These are phyloP conservation scores for Scartelaos histophorus DNA, from an alignment of 2,113 vertebrate species.

Conservation along the genomic window DNA sequence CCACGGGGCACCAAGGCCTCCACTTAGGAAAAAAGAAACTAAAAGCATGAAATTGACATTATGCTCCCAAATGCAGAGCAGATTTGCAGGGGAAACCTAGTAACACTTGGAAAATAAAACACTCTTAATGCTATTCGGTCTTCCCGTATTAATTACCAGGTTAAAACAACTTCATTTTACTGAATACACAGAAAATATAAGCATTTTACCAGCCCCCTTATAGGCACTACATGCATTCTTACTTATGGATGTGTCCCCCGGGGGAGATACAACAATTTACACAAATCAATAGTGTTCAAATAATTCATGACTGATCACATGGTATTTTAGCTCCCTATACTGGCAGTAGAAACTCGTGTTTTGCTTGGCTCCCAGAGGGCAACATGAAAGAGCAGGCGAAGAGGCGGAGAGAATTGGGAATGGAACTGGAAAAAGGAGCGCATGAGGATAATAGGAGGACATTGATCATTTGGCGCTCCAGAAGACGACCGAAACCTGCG, in stretches of 20 bases:
- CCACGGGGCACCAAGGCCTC: conserved; percentile 67
- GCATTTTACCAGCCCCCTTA: conserved; percentile 49
- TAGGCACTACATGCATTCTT: conserved; percentile 49
- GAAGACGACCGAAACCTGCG: conserved; percentile 59
- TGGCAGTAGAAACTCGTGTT: conserved; percentile 71
- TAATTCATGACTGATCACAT: conserved; percentile 80
- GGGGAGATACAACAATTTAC: conserved; percentile 75
- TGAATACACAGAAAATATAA: conserved; percentile 12
- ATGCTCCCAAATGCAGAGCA: conserved; percentile 61
- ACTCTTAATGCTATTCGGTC: conserved; percentile 27
- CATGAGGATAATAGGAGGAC: conserved; percentile 70
- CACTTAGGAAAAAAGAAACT: conserved; percentile 34
- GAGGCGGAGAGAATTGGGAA: conserved; percentile 52
- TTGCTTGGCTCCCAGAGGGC: conserved; percentile 70
- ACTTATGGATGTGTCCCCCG: conserved; percentile 60
- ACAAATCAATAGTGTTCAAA: conserved; percentile 79
- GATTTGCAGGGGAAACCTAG: conserved; percentile 67
- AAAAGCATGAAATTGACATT: conserved; percentile 76
- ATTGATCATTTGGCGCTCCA: conserved; percentile 68
- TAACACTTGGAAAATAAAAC: conserved; percentile 62
- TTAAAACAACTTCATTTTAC: conserved; percentile 20
- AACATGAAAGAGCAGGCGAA: conserved; percentile 65
- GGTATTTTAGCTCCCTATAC: conserved; percentile 72
- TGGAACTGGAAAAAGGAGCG: conserved; percentile 50
- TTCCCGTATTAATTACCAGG: conserved; percentile 33